These are phyloP conservation scores for Tetramorium simillimum DNA, from an alignment of 1,140 invertebrate species.

Conservation along the genomic window DNA sequence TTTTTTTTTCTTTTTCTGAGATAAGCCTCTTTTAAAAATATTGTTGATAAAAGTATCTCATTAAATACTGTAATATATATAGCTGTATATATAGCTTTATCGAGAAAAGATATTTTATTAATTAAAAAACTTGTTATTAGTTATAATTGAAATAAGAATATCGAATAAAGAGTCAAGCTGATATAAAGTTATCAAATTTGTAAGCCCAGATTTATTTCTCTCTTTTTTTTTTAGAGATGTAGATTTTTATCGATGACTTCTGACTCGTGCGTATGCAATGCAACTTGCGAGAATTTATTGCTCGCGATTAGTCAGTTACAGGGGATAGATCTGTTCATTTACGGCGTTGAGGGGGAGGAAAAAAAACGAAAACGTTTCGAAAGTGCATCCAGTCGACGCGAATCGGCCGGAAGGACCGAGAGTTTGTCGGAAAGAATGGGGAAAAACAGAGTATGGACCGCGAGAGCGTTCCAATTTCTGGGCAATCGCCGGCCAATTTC, in stretches of 20 bases:
- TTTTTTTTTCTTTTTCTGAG: background rate
- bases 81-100: no score
- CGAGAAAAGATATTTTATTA: background rate
- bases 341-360: background rate
- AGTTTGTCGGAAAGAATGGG: slow-evolving; percentile 46
- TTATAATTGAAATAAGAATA: background rate
- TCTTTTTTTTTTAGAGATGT: background rate
- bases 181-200: background rate
- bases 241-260: background rate
- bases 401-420: slow-evolving; percentile 42
- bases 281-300: slow-evolving; percentile 29
- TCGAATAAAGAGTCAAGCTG: background rate
- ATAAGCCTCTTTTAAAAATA: background rate
- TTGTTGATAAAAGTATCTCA: background rate
- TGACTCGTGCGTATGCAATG: background rate
- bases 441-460: slow-evolving; percentile 51
- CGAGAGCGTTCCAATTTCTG: slow-evolving; percentile 73
- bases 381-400: slow-evolving; percentile 56
- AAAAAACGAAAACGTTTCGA: slow-evolving; percentile 28
- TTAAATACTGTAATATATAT: background rate
- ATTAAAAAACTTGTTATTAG: background rate
- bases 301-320: slow-evolving; percentile 44
- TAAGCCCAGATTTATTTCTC: background rate
- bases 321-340: slow-evolving; percentile 32
- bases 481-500: slow-evolving; percentile 76